Base-by-base conservation (phyloP, 1,140 invertebrate genomes). In the Hyposmocoma kahamanoa region DNA sequence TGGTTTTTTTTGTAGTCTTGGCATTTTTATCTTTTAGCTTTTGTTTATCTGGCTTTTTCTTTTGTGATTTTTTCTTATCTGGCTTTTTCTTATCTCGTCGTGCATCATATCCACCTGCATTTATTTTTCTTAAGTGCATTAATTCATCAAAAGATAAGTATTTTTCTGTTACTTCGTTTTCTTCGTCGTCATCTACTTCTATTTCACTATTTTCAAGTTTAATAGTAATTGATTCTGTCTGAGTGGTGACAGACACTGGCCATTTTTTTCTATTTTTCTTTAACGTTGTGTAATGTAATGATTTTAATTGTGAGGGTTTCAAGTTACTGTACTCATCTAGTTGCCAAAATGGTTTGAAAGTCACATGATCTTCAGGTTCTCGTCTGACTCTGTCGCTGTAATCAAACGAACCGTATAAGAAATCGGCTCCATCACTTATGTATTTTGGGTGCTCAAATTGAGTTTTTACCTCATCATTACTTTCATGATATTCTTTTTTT, bases 121-220 rank as follows among this genome's bases (percentile, higher is more conserved):
- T 67, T 2, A 61, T 39, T 60, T 79, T 83, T 54, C 76, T 64
- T 6, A 84, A 55, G 57, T 70, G 68, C 66, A 84, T 72, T 47
- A 84, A 56, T 54, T 84, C 81, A 22, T 84, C 77, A 64, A 84
- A 84, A 3, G 81, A 84, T 56, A 84, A 71, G 67, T 78, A 84
- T 50, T 75, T 83, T 63, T 84, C 81, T 10, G 75, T 79, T 4
- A 65, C 15, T 8, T 21, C n/a, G 22, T 42, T 34, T 21, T 66
- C 32, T 43, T 48, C 32, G 15, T 62, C 39, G 46, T 43, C 17
- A 17, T 39, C 34, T 41, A 19, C 8, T 15, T 28, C 38, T 36
- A 19, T 30, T 24, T 17, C 13, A 26, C 13, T 19, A 22, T 62
- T 49, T 43, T 52, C 60, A 39, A 22, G 41, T 51, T 49, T 59